Base-by-base conservation (phyloP, 1,140 invertebrate species). In the Drosophila sechellia region DNA sequence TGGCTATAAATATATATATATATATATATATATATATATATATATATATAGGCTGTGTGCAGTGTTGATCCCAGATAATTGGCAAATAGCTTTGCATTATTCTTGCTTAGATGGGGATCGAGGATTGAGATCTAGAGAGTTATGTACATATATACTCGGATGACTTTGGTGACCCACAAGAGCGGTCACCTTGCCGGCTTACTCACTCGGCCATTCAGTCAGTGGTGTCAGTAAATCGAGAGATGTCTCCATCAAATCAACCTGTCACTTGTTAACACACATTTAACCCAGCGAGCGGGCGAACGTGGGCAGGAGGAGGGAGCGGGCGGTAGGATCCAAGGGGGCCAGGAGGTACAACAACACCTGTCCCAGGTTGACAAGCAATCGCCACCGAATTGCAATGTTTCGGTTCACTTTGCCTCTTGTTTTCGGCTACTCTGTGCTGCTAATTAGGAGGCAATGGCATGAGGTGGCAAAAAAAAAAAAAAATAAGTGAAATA, bases 261-360 rank as follows among this genome's bases (percentile, higher is more conserved):
- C 56, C 76, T 81, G 81, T 85, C 81, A 77, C 53, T 80, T 81
- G 81, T 85, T 85, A 85, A 81, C 81, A 85, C 59, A 86, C 73
- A 74, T 85, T 85, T 74, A 55, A 56, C 20, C 11, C 8, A 20
- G 11, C 31, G 22, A 34, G 27, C 22, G n/a, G 20, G 34, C 42
- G 22, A 10, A 22, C n/a, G 12, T 11, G n/a, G 20, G 55, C 43
- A 22, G 13, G 4, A 25, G 13, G 17, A 17, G 17, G 17, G 17
- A 17, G 17, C 17, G 17, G 17, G 17, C 17, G 17, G 17, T 17
- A 10, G 43, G 13, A 5, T 31, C 10, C 27, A 10, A 46, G 27
- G 25, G 15, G 20, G n/a, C n/a, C 40, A 43, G n/a, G 61, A 13
- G 50, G 49, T 31, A 54, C 48, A 60, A 39, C 60, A 45, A 64